Evolutionary conservation across 1,140 invertebrate genomes (phyloP).

Genomic region (Melipona quadrifasciata): DNA sequence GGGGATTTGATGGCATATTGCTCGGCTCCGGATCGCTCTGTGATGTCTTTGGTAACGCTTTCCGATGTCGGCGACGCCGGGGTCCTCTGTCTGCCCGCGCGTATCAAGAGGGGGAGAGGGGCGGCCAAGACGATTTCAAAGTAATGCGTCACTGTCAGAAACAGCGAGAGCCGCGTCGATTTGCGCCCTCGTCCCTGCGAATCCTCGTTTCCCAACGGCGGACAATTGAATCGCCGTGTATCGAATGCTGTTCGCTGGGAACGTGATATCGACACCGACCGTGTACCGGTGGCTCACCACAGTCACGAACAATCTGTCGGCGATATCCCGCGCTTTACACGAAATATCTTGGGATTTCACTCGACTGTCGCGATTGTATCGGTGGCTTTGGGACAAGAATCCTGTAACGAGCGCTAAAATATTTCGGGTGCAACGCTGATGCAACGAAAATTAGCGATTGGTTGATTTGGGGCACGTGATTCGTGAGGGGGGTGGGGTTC

Average conservation of each 20-base stretch:
- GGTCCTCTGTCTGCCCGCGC: slow-evolving; percentile 28
- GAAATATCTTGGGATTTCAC: neutral
- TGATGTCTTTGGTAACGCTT: slow-evolving; percentile 80
- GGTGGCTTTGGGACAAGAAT: neutral
- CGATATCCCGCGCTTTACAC: neutral
- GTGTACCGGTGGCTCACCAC: neutral
- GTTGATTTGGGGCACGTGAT: too few relatives aligned
- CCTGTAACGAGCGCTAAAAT: too few relatives aligned
- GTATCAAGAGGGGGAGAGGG: slow-evolving; percentile 49
- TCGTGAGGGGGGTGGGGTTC: too few relatives aligned
- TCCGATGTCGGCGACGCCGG: slow-evolving; percentile 67
- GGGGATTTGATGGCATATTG: slow-evolving; percentile 82
- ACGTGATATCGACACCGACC: neutral
- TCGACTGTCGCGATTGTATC: neutral
- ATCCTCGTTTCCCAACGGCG: neutral
- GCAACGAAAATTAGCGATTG: too few relatives aligned
- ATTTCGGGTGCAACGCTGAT: too few relatives aligned
- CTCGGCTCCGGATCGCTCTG: slow-evolving; percentile 78
- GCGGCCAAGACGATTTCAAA: slow-evolving; percentile 68
- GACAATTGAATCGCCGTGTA: slow-evolving; percentile 23
- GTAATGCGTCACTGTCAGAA: slow-evolving; percentile 68
- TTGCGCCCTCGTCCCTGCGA: slow-evolving; percentile 26
- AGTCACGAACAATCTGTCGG: neutral
- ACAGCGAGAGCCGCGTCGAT: slow-evolving; percentile 44
- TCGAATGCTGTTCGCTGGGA: neutral